phyloP scores from a whole-genome alignment of 2,888 invertebrate genomes.

The Lagria hirta region DNA sequence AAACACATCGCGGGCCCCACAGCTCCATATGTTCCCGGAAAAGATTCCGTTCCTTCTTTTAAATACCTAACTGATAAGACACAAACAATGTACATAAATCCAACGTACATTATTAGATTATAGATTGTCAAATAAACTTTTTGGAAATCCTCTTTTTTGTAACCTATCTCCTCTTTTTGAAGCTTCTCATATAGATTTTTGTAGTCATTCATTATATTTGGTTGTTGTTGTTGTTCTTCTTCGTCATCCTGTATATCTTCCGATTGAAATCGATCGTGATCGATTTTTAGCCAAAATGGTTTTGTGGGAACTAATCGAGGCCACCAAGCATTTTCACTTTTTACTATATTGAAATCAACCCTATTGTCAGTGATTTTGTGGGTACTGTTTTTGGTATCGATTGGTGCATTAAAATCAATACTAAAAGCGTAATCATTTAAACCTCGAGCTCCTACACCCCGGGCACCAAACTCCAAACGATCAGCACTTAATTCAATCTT shows the following conservation, averaged over 20 bases:
- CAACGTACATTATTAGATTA: conserved; percentile 87
- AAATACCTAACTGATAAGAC: conserved; percentile 75
- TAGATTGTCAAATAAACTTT: conserved; percentile 85
- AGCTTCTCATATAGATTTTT: conserved; percentile 73
- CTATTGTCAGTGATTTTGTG: conserved; percentile 72
- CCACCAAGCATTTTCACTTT: conserved; percentile 75
- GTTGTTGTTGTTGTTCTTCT: too few species aligned
- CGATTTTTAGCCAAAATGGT: conserved; percentile 90
- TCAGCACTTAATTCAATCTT: conserved; percentile 67
- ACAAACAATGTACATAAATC: conserved; percentile 74
- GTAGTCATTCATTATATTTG: conserved; percentile 76
- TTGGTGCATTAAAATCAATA: conserved; percentile 68
- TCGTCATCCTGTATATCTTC: conserved; percentile 64
- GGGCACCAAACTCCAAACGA: conserved; percentile 68
- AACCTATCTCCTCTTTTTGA: conserved; percentile 76
- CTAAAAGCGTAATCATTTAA: conserved; percentile 73
- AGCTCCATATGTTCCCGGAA: conserved; percentile 68
- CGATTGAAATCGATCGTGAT: conserved; percentile 88
- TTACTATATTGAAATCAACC: conserved; percentile 74
- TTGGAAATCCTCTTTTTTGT: conserved; percentile 74
- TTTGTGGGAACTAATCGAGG: conserved; percentile 82
- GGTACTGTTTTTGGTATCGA: conserved; percentile 61
- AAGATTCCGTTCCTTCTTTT: conserved; percentile 71
- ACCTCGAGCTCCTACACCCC: conserved; percentile 80
- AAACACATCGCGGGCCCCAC: conserved; percentile 79